Conservation (phyloP, 2,797 vertebrate species). For the Hydrocynus forskahlii region DNA sequence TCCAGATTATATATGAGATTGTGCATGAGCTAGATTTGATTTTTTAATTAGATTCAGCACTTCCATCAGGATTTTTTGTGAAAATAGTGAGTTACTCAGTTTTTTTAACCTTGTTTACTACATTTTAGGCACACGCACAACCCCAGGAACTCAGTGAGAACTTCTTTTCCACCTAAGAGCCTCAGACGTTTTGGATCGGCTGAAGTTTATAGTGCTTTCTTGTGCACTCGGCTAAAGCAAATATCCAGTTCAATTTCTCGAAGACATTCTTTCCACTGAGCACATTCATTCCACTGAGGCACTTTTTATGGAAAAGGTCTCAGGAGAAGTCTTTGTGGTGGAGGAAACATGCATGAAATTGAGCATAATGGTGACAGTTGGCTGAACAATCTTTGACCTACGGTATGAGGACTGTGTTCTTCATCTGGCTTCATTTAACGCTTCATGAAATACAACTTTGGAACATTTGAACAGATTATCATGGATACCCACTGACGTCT, state of each 20-base stretch:
- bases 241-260: constrained; percentile 23
- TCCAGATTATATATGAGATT: background rate
- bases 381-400: constrained; percentile 27
- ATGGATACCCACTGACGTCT: background rate
- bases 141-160: background rate
- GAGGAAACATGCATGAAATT: constrained; percentile 35
- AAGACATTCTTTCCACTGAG: constrained; percentile 20
- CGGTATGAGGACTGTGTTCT: background rate
- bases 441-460: constrained; percentile 6
- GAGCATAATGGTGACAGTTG: constrained; percentile 24
- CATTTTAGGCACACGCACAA: background rate
- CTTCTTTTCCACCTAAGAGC: background rate
- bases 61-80: background rate
- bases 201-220: background rate
- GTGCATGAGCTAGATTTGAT: constrained; percentile 15
- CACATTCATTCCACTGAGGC: constrained; percentile 5
- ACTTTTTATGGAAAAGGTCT: background rate
- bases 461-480: constrained; percentile 25
- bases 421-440: constrained; percentile 30
- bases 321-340: constrained; percentile 22
- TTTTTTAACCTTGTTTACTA: background rate
- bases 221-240: constrained; percentile 12
- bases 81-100: background rate
- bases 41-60: background rate
- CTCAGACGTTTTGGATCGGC: background rate